Percentiles rank a stretch among this genome's conserved stretches.
phyloP scores from a whole-genome alignment of 2,888 invertebrate genomes.

The Agrotis puta region DNA sequence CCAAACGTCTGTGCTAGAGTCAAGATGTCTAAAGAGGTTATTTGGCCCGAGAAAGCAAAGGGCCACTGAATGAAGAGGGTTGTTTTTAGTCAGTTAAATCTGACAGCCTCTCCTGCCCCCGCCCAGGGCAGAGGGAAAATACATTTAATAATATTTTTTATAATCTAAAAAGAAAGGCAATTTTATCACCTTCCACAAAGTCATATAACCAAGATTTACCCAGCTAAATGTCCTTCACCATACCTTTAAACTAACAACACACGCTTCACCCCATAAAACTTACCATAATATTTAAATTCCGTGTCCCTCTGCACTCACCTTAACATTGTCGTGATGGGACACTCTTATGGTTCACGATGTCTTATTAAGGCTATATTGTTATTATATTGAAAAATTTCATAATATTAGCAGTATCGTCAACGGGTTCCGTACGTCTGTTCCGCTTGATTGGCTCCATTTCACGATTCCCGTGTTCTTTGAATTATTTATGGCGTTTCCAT shows the following conservation, averaged over 20 bases:
- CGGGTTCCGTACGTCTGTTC: conserved; percentile 57
- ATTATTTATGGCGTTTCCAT: conserved; percentile 56
- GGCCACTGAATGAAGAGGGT: too few species aligned
- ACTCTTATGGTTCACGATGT: conserved; percentile 71
- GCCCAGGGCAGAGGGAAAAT: too few species aligned
- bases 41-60: too few species aligned
- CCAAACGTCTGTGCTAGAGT: too few species aligned
- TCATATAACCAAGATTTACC: background rate
- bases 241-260: background rate
- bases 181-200: background rate
- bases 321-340: conserved; percentile 70
- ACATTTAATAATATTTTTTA: too few species aligned
- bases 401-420: conserved; percentile 63
- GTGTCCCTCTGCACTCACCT: conserved; percentile 48
- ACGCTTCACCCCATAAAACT: conserved; percentile 1
- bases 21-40: too few species aligned
- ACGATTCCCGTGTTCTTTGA: conserved; percentile 65
- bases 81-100: too few species aligned
- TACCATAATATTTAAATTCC: conserved; percentile 52
- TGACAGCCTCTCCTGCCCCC: too few species aligned
- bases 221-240: background rate
- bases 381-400: conserved; percentile 76
- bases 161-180: too few species aligned
- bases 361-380: conserved; percentile 78
- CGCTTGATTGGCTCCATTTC: conserved; percentile 64